Conservation (phyloP, 2,113 vertebrate genomes). For the Arothron firmamentum region DNA sequence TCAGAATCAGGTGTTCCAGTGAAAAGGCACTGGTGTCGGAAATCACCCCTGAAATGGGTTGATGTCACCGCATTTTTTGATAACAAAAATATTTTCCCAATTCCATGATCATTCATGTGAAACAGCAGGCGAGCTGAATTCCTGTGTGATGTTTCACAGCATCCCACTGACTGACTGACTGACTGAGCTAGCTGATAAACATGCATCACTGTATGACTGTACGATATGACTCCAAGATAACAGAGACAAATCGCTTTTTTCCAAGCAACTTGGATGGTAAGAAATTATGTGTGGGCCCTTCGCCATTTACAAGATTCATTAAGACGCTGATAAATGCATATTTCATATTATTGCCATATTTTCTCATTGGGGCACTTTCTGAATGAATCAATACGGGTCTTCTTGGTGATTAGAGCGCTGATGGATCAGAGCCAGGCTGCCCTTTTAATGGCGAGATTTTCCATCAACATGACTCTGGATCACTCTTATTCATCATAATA, state of each 20-base stretch:
- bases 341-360: conserved; percentile 65
- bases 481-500: conserved; percentile 70
- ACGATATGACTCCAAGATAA: neutral
- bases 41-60: conserved; percentile 35
- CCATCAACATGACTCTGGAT: conserved; percentile 71
- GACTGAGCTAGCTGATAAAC: conserved; percentile 13
- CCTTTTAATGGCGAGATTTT: conserved; percentile 69
- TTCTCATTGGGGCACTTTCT: conserved; percentile 71
- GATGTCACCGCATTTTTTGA: conserved; percentile 56
- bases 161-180: conserved; percentile 1
- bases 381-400: conserved; percentile 73
- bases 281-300: conserved; percentile 56
- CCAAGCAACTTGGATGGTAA: conserved; percentile 42
- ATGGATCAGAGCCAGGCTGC: conserved; percentile 68
- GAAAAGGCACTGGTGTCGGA: conserved; percentile 43
- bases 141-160: conserved; percentile 10
- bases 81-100: conserved; percentile 45
- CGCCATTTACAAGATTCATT: conserved; percentile 73
- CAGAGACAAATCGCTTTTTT: conserved; percentile 42
- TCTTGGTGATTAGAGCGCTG: conserved; percentile 67
- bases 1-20: conserved; percentile 60
- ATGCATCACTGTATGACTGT: no score
- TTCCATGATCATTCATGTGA: conserved; percentile 18
- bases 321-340: conserved; percentile 63
- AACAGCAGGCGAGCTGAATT: conserved; percentile 21